Evolutionary conservation across 2,797 vertebrate genomes (phyloP).

Genomic region (Lagocephalus sceleratus): DNA sequence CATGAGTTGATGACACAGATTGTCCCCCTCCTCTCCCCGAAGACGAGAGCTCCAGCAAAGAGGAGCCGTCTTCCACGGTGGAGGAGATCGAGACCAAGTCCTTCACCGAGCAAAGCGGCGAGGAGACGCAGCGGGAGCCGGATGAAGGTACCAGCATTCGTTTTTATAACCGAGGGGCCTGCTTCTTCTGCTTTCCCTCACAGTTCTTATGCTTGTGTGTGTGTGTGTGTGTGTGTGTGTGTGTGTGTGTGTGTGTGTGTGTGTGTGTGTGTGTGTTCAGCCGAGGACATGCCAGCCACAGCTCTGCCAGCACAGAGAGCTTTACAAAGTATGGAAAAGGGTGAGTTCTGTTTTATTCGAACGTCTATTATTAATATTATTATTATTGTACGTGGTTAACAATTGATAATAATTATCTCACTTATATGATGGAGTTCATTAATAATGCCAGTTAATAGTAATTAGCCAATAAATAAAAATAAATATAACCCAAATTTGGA

Average conservation of each 20-base stretch:
- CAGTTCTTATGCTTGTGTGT: too few relatives aligned
- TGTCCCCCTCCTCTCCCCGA: not conserved
- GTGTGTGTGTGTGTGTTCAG: constrained; percentile 64
- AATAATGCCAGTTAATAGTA: too few relatives aligned
- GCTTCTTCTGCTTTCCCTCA: too few relatives aligned
- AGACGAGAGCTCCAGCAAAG: constrained; percentile 85
- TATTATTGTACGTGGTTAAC: not conserved
- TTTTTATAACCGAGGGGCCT: too few relatives aligned
- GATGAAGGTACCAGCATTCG: constrained; percentile 72
- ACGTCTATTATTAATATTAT: not conserved
- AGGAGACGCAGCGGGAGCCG: constrained; percentile 80
- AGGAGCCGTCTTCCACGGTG: constrained; percentile 90
- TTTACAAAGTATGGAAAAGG: constrained; percentile 90
- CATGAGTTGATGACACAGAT: not conserved
- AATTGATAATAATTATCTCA: not conserved
- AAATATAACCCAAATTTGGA: too few relatives aligned
- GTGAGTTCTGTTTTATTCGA: constrained; percentile 68
- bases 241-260: constrained; percentile 6
- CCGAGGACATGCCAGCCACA: constrained; percentile 78
- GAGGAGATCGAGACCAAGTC: constrained; percentile 90
- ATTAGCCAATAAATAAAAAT: too few relatives aligned
- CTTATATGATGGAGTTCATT: too few relatives aligned
- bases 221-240: not conserved
- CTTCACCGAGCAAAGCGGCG: constrained; percentile 86
- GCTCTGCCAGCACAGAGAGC: constrained; percentile 81